These are phyloP conservation scores for Stenichneumon culpator DNA, from an alignment of 2,888 invertebrate species.

Conservation along the genomic window DNA sequence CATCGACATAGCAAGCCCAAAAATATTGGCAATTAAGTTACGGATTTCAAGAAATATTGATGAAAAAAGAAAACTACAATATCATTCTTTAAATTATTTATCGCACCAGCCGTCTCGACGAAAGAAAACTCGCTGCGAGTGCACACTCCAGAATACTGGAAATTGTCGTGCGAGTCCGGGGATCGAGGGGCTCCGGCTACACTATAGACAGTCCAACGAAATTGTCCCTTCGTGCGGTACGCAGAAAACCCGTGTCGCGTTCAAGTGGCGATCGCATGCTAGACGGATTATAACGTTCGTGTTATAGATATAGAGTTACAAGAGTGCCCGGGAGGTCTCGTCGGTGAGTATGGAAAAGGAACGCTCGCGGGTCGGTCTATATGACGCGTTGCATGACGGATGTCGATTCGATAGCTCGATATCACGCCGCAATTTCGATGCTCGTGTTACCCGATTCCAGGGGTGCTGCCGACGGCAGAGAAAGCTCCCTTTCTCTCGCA, in stretches of 20 bases:
- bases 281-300: conserved; percentile 81
- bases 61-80: not conserved
- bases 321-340: conserved; percentile 24
- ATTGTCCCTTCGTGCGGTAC: conserved; percentile 67
- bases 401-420: conserved; percentile 83
- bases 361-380: conserved; percentile 69
- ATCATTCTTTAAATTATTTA: not conserved
- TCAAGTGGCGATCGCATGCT: conserved; percentile 82
- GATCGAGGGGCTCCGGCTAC: not conserved
- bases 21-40: not conserved
- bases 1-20: not conserved
- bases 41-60: not conserved
- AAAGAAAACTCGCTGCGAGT: conserved; percentile 19
- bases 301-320: conserved; percentile 79
- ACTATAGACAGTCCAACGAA: conserved; percentile 51
- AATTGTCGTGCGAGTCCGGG: conserved; percentile 14
- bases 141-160: conserved; percentile 22
- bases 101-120: not conserved
- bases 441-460: conserved; percentile 65
- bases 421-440: conserved; percentile 79
- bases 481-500: not conserved
- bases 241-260: conserved; percentile 76
- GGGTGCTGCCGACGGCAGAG: conserved; percentile 14
- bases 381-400: conserved; percentile 80
- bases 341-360: conserved; percentile 30